Base-by-base conservation (phyloP, 2,888 invertebrate species). In the Volucella zonaria region DNA sequence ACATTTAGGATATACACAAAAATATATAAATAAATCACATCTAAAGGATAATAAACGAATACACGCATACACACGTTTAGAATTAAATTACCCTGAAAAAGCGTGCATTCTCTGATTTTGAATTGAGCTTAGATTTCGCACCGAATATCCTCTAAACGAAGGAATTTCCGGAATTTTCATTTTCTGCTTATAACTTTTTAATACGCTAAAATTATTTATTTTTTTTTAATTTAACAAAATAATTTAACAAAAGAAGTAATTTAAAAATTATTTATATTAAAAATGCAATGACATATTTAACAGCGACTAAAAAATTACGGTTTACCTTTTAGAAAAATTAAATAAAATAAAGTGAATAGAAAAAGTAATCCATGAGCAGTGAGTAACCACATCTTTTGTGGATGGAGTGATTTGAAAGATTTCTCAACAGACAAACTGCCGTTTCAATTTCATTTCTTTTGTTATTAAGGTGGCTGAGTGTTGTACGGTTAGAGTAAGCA, bases 151-250 rank as follows among this genome's bases (percentile, higher is more conserved):
- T 89, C 90, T 89, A 89, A 90, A 92, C 88, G 91, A 89, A 86
- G 91, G 92, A 88, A 92, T 92, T 89, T 91, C 91, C 89, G 90
- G 90, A 88, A 91, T 89, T 90, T 90, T 90, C 89, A 90, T 89
- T 89, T 89, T 91, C 90, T 89, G 89, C 89, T 89, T 90, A 89
- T 91, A 91, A 91, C 89, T 91, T 89, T 91, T 91, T 89, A 91
- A 92, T 91, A 91, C 91, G 90, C 92, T 92, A 89, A 87, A 88
- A 87, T 87, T 82, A 85, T 82, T 81, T 61, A 74, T 68, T 45
- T 59, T 49, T 80, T 64, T 54, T 64, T 76, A 14, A 52, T 49
- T 31, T 31, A 31, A 31, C 8, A 61, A 70, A 59, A 56, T 54
- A 67, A 31, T 42, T 58, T 47, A 45, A 18, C 3, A 14, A 54